Evolutionary conservation across 2,113 vertebrate species (phyloP).

Genomic region (Hyla sarda): DNA sequence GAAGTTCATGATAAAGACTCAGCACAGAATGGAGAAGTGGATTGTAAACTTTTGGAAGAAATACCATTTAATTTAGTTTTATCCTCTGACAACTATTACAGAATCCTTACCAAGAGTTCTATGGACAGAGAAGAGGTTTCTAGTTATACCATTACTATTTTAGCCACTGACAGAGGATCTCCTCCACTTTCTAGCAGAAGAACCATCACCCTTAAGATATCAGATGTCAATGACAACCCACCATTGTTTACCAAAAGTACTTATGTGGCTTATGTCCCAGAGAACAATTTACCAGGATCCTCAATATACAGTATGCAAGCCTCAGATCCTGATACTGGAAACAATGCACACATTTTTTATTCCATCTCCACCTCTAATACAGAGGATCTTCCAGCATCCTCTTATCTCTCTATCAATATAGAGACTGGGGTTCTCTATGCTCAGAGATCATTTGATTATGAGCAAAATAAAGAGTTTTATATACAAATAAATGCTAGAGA

Average conservation of each 20-base stretch:
- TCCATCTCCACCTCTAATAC: conserved; percentile 39
- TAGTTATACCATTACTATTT: conserved; percentile 66
- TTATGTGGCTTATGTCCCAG: background rate
- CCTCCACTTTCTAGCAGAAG: background rate
- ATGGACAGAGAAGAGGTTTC: conserved; percentile 67
- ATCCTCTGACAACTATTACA: conserved; percentile 65
- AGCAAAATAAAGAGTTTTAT: conserved; percentile 59
- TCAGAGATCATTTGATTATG: conserved; percentile 65
- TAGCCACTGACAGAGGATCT: conserved; percentile 49
- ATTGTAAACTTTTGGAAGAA: conserved; percentile 64
- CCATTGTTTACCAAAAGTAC: conserved; percentile 5
- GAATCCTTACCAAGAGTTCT: conserved; percentile 59
- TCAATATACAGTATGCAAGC: conserved; percentile 54
- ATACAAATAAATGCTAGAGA: conserved; percentile 67
- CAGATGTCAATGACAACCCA: conserved; percentile 43
- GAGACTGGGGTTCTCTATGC: conserved; percentile 63
- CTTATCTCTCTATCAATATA: conserved; percentile 50
- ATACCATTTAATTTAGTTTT: conserved; percentile 61
- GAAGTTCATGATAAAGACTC: conserved; percentile 72
- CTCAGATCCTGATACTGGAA: conserved; percentile 58
- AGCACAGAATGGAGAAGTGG: conserved; percentile 71
- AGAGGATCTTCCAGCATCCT: background rate
- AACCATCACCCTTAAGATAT: conserved; percentile 16
- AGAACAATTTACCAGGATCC: conserved; percentile 13
- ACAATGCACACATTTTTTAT: conserved; percentile 61